phyloP scores from a whole-genome alignment of 2,113 vertebrate genomes.

The Podiceps cristatus region DNA sequence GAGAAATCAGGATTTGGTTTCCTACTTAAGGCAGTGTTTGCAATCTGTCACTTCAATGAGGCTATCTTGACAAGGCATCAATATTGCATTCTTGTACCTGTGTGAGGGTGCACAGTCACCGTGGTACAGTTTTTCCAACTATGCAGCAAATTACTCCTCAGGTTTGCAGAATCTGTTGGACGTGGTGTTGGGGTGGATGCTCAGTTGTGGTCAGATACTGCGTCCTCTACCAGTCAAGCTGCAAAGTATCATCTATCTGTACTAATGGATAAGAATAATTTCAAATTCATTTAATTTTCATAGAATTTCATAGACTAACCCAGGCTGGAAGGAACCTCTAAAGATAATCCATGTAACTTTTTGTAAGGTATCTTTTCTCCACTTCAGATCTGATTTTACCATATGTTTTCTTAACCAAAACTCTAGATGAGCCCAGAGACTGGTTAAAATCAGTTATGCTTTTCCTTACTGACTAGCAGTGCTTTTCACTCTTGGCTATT shows the following conservation, averaged over 20 bases:
- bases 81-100: neutral
- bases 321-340: neutral
- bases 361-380: neutral
- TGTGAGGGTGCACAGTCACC: neutral
- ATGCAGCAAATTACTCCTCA: neutral
- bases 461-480: neutral
- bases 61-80: neutral
- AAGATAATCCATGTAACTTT: neutral
- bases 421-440: neutral
- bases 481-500: neutral
- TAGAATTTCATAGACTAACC: neutral
- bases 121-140: neutral
- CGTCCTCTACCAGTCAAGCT: neutral
- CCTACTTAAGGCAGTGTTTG: neutral
- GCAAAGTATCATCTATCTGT: neutral
- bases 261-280: neutral
- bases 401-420: neutral
- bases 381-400: neutral
- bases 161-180: neutral
- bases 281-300: neutral
- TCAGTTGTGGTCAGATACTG: neutral
- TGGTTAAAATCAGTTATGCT: neutral
- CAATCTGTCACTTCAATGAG: neutral
- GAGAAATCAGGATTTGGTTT: constrained; percentile 43
- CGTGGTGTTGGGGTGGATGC: neutral